Evolutionary conservation across 2,797 vertebrate genomes (phyloP).

Genomic region (Chloroceryle amazona): DNA sequence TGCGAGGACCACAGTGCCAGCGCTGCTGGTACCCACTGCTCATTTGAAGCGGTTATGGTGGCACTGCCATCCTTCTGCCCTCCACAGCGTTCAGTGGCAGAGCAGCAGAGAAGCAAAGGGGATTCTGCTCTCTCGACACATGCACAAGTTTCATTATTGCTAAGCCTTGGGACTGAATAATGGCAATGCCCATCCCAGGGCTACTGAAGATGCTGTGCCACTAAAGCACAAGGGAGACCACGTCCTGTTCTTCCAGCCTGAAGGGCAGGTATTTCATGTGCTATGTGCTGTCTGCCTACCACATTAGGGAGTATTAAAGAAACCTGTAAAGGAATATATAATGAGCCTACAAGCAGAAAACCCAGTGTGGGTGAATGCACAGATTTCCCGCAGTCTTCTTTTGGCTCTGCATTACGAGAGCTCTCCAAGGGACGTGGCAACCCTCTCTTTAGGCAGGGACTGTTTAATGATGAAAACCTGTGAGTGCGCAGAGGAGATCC

Average conservation of each 20-base stretch:
- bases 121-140: background rate
- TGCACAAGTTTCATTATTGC: background rate
- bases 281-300: background rate
- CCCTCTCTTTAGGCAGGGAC: background rate
- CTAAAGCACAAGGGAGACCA: background rate
- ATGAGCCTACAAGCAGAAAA: background rate
- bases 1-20: background rate
- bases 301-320: background rate
- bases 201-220: background rate
- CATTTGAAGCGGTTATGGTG: rapidly evolving
- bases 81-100: rapidly evolving
- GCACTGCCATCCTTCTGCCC: background rate
- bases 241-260: background rate
- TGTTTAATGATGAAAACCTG: background rate
- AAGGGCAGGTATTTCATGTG: background rate
- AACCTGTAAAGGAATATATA: background rate
- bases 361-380: background rate
- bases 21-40: rapidly evolving
- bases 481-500: background rate
- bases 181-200: background rate
- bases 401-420: background rate
- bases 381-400: background rate
- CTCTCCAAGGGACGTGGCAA: background rate
- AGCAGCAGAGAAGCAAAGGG: background rate
- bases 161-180: background rate